Conservation (phyloP, 2,797 vertebrate species). For the Galago senegalensis region DNA sequence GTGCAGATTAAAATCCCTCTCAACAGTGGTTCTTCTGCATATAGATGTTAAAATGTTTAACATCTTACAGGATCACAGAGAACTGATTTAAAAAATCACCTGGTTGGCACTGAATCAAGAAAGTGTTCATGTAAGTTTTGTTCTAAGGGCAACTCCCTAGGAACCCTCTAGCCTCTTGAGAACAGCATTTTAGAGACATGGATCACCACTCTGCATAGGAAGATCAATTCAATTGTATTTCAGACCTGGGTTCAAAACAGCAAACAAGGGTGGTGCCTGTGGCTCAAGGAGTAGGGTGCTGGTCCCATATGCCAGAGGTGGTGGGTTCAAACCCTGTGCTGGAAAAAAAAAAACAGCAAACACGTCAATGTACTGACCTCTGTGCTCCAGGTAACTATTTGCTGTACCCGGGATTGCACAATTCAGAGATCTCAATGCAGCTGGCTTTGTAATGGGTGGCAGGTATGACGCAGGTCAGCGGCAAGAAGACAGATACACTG, state of each 20-base stretch:
- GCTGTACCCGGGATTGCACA: conserved; percentile 2
- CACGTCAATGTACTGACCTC: background rate
- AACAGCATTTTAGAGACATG: background rate
- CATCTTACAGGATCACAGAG: background rate
- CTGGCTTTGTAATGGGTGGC: background rate
- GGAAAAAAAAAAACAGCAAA: background rate
- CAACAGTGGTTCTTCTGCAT: background rate
- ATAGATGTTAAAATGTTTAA: background rate
- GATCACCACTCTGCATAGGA: background rate
- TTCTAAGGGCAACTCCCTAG: conserved; percentile 7
- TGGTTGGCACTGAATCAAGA: background rate
- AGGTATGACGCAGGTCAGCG: conserved; percentile 56
- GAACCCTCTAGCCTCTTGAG: background rate
- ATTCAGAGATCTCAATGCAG: background rate
- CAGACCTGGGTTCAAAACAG: conserved; percentile 28
- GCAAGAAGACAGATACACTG: conserved; percentile 7
- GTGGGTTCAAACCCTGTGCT: no score
- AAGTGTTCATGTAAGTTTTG: background rate
- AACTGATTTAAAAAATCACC: background rate
- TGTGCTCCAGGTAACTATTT: background rate
- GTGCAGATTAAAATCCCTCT: background rate
- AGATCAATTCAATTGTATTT: background rate
- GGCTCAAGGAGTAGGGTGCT: no score
- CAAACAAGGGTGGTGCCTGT: background rate
- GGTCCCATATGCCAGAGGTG: no score